Conservation (phyloP, 2,113 vertebrate species). For the Alligator mississippiensis region DNA sequence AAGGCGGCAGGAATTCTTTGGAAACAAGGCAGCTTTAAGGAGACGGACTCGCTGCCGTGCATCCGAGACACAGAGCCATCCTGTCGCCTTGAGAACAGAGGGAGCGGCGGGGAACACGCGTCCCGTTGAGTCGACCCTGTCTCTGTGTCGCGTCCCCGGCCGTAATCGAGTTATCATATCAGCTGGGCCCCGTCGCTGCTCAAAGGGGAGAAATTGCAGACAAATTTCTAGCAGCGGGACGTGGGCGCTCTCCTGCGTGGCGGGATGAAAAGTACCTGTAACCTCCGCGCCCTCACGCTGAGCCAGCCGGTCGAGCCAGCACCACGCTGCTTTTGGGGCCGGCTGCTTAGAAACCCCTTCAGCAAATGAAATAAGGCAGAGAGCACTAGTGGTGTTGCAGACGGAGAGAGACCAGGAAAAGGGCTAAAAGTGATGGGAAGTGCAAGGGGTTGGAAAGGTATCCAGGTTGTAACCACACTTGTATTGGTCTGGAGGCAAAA, state of each 20-base stretch:
- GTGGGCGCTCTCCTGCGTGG: constrained; percentile 75
- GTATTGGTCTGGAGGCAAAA: no score
- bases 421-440: no score
- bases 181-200: constrained; percentile 38
- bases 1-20: neutral
- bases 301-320: constrained; percentile 76
- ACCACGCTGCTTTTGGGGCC: constrained; percentile 61
- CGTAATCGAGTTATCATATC: constrained; percentile 75
- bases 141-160: neutral
- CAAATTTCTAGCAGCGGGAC: constrained; percentile 84
- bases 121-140: neutral
- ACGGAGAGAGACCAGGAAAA: constrained; percentile 41
- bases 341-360: neutral
- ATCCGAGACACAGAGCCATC: neutral
- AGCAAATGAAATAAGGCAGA: constrained; percentile 46
- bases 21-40: neutral
- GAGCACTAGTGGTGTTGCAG: neutral
- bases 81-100: constrained; percentile 11
- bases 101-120: neutral
- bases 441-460: neutral
- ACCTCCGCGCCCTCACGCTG: constrained; percentile 74
- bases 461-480: neutral
- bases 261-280: constrained; percentile 84
- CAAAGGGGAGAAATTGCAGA: constrained; percentile 79
- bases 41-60: neutral